Base-by-base conservation (phyloP, 2,797 vertebrate genomes). In the Acomys russatus region DNA sequence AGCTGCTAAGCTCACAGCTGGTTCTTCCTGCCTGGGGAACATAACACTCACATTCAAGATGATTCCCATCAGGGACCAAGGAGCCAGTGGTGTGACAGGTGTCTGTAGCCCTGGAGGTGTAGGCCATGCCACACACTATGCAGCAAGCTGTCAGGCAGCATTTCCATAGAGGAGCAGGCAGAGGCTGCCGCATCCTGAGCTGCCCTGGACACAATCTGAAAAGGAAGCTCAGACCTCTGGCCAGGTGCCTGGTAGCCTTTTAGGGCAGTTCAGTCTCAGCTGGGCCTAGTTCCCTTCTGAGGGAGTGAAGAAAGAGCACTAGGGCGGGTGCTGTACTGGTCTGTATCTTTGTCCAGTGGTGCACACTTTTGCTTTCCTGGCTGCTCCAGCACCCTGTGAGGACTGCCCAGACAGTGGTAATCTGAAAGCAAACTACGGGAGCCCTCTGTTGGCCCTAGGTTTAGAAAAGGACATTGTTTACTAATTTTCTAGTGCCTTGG, bases 221-320 rank as follows among this genome's bases (percentile, higher is more conserved):
- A 97, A 95, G 90, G 88, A 88, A 25, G 88, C 54, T 92, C 92
- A 76, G 0, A 17, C 90, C 92, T 96, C 93, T 98, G 97, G 96
- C 97, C 88, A 71, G 68, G 56, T 83, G 96, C 96, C 97, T 64
- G 51, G 20, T 44, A 68, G 96, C 96, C 97, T 97, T 96, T 78
- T 97, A 95, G 93, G 95, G 97, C 68, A 95, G 84, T 86, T 77
- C 63, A 90, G 92, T 90, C 80, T 92, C 14, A 28, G 74, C 94
- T 59, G 88, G 74, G 38, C 91, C 85, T 6, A 0, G 38, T 80
- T 95, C n/a, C 59, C 51, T 14, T 68, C 23, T 0, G 0, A 64
- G 70, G 74, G 68, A 77, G 38, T 71, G 15, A 93, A 77, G 76
- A 35, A 0, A 28, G 73, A 82, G 54, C 20, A 14, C 1, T 28